Evolutionary conservation across 2,113 vertebrate genomes (phyloP).

Genomic region (Cyprinodon tularosa): DNA sequence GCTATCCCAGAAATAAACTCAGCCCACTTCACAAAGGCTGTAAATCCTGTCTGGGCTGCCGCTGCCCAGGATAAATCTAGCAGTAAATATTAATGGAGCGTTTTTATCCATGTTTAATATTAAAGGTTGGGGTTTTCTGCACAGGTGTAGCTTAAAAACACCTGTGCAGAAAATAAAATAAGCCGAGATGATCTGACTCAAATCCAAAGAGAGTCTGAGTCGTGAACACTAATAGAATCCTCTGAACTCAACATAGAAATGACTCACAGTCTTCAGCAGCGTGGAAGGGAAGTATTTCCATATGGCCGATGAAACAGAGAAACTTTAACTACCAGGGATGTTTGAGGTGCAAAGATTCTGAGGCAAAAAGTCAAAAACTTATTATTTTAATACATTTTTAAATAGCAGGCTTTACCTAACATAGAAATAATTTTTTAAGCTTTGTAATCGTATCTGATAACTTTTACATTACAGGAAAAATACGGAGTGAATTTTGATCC

Average conservation of each 20-base stretch:
- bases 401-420: too few species aligned
- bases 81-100: background rate
- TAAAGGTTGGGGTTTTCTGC: background rate
- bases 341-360: background rate
- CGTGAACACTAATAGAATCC: conserved; percentile 11
- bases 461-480: too few species aligned
- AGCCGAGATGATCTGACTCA: conserved; percentile 36
- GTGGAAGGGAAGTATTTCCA: background rate
- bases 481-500: too few species aligned
- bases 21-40: conserved; percentile 23
- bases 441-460: too few species aligned
- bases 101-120: background rate
- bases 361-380: background rate
- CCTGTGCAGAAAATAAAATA: background rate
- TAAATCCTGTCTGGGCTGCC: conserved; percentile 19
- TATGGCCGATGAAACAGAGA: background rate
- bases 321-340: background rate
- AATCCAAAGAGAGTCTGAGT: conserved; percentile 26
- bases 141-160: background rate
- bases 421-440: too few species aligned
- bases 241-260: conserved; percentile 17
- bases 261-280: conserved; percentile 5
- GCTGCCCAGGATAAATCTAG: conserved; percentile 16
- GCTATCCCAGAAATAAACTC: conserved; percentile 53
- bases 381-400: background rate